These are phyloP conservation scores for Linnaemya tessellans DNA, from an alignment of 2,888 invertebrate species.

Conservation along the genomic window DNA sequence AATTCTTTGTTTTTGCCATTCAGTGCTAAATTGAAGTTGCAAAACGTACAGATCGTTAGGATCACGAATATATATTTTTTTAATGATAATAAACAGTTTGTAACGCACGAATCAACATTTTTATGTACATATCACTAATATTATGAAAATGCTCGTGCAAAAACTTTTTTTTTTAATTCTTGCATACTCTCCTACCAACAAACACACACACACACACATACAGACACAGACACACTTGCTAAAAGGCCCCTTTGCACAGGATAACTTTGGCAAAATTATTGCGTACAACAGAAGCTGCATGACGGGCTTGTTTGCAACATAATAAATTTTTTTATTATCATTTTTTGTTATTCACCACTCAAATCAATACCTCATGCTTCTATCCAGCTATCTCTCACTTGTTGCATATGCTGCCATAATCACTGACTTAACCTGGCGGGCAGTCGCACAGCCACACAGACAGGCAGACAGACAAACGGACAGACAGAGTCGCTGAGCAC, in stretches of 20 bases:
- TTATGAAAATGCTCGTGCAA: conserved; percentile 53
- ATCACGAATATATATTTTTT: conserved; percentile 83
- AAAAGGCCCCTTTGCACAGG: conserved; percentile 61
- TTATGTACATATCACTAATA: conserved; percentile 60
- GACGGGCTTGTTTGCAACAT: conserved; percentile 75
- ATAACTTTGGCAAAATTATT: conserved; percentile 82
- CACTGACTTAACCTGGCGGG: conserved; percentile 40
- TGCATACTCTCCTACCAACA: too few species aligned
- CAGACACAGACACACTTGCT: neutral
- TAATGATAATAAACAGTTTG: conserved; percentile 83
- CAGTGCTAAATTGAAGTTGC: conserved; percentile 74
- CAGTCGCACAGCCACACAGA: conserved; percentile 17
- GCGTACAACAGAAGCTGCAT: conserved; percentile 83
- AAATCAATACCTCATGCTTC: conserved; percentile 35
- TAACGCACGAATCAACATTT: conserved; percentile 68
- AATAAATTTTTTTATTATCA: conserved; percentile 32
- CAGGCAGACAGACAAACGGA: neutral
- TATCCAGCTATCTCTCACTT: conserved; percentile 26
- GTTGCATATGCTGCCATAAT: conserved; percentile 48
- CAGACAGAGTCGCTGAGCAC: neutral
- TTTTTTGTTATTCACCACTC: conserved; percentile 3
- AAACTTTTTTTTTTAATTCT: conserved; percentile 3
- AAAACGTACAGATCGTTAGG: conserved; percentile 82
- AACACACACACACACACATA: conserved; percentile 10
- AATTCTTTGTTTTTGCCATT: conserved; percentile 11